phyloP scores from a whole-genome alignment of 2,113 vertebrate species.

The Callopanchax toddi region DNA sequence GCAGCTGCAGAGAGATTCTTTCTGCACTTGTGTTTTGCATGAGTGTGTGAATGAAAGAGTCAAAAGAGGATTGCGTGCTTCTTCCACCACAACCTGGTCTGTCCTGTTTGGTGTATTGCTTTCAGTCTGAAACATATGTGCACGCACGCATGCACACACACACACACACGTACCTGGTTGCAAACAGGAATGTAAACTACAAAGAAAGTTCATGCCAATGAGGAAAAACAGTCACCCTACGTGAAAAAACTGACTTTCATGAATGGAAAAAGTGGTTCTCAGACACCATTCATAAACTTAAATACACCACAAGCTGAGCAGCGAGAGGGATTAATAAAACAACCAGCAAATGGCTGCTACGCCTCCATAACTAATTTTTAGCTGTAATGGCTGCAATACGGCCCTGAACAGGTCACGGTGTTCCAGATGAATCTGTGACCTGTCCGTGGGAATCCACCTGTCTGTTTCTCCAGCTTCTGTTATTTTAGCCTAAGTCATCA shows the following conservation, averaged over 20 bases:
- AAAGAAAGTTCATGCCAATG: slow-evolving; percentile 57
- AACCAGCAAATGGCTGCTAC: too few relatives aligned
- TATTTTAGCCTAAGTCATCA: too few relatives aligned
- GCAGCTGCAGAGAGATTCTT: too few relatives aligned
- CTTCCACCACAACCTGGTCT: slow-evolving; percentile 60
- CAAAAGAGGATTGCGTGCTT: slow-evolving; percentile 61
- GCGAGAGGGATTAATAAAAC: too few relatives aligned
- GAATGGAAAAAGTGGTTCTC: slow-evolving; percentile 65
- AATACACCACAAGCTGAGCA: too few relatives aligned
- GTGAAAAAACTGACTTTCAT: slow-evolving; percentile 59
- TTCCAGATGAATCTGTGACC: neutral
- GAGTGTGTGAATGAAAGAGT: slow-evolving; percentile 31
- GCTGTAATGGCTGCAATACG: too few relatives aligned
- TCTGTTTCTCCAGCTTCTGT: too few relatives aligned
- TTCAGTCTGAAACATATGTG: slow-evolving; percentile 41
- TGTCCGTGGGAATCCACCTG: slow-evolving; percentile 35
- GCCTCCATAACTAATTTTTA: too few relatives aligned
- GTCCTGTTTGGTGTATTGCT: slow-evolving; percentile 77
- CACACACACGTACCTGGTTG: slow-evolving; percentile 65
- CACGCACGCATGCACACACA: slow-evolving; percentile 10
- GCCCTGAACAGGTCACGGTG: too few relatives aligned
- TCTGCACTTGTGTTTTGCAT: slow-evolving; percentile 25
- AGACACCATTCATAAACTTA: slow-evolving; percentile 75
- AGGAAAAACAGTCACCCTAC: slow-evolving; percentile 13
- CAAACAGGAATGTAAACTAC: slow-evolving; percentile 77